These are phyloP conservation scores for Characodon lateralis DNA, from an alignment of 2,797 vertebrate genomes.

Conservation along the genomic window DNA sequence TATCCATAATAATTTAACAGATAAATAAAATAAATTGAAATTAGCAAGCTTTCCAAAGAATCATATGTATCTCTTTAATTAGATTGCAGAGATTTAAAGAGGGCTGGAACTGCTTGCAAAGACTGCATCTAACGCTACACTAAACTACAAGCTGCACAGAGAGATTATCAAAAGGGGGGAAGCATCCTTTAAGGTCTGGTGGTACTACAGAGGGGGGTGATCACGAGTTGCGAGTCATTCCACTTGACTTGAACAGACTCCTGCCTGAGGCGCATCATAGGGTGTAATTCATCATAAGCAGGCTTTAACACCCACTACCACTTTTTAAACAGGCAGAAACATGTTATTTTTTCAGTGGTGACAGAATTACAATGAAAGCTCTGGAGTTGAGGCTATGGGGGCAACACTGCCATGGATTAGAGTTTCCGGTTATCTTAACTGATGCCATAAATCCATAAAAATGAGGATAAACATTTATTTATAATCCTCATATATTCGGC, in stretches of 20 bases:
- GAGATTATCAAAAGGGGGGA: slow-evolving; percentile 49
- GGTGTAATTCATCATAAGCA: slow-evolving; percentile 19
- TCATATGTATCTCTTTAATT: slow-evolving; percentile 47
- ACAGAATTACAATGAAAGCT: background rate
- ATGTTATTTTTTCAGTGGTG: background rate
- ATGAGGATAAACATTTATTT: background rate
- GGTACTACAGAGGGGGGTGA: slow-evolving; percentile 28
- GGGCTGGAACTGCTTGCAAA: slow-evolving; percentile 21
- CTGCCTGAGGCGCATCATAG: slow-evolving; percentile 47
- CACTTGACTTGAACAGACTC: slow-evolving; percentile 50
- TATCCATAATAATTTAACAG: slow-evolving; percentile 48
- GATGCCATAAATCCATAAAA: background rate
- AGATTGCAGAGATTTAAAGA: slow-evolving; percentile 3
- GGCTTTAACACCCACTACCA: background rate
- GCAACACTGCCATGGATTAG: background rate
- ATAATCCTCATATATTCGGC: background rate
- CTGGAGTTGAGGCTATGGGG: background rate
- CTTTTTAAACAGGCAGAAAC: background rate
- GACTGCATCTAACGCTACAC: slow-evolving; percentile 48
- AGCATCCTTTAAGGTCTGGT: slow-evolving; percentile 62
- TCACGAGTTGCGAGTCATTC: slow-evolving; percentile 78
- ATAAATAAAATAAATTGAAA: background rate
- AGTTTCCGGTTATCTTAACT: background rate
- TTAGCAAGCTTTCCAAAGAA: slow-evolving; percentile 29
- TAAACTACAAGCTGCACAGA: slow-evolving; percentile 52